These are phyloP conservation scores for Rhinolophus sinicus DNA, from an alignment of 2,113 vertebrate genomes.

Conservation along the genomic window DNA sequence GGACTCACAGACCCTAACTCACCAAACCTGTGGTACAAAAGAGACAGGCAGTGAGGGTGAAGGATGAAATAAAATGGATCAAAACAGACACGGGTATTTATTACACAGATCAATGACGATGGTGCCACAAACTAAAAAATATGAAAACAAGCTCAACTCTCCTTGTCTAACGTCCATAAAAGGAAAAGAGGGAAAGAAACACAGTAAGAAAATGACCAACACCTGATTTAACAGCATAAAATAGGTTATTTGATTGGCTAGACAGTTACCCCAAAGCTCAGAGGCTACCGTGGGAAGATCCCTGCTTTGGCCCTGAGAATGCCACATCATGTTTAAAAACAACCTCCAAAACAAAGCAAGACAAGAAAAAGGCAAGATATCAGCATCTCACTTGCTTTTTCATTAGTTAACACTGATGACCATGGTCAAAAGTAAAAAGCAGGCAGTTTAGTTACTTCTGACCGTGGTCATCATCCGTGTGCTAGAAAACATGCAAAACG, in stretches of 20 bases:
- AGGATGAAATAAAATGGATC: neutral
- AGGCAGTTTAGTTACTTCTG: neutral
- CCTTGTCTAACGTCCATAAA: neutral
- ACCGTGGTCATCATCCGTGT: neutral
- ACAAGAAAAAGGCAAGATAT: neutral
- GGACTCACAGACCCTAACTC: neutral
- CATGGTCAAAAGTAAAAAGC: neutral
- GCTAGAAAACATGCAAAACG: neutral
- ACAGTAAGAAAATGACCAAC: neutral
- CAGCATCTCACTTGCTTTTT: neutral
- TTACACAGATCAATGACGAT: fast-evolving
- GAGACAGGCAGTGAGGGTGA: neutral
- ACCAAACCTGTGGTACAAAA: neutral
- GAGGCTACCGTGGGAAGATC: neutral
- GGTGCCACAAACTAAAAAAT: neutral
- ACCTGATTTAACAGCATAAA: neutral
- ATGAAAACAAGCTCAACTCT: neutral
- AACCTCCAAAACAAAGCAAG: neutral
- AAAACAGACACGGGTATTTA: neutral
- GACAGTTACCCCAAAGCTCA: neutral
- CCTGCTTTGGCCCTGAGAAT: neutral
- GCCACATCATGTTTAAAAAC: no score
- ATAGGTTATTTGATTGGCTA: neutral
- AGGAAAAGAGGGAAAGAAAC: neutral
- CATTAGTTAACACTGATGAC: neutral